Evolutionary conservation across 1,140 invertebrate genomes (phyloP), one percentile per base, ranked within the genome.

Genomic region (Calliphora vicina): DNA sequence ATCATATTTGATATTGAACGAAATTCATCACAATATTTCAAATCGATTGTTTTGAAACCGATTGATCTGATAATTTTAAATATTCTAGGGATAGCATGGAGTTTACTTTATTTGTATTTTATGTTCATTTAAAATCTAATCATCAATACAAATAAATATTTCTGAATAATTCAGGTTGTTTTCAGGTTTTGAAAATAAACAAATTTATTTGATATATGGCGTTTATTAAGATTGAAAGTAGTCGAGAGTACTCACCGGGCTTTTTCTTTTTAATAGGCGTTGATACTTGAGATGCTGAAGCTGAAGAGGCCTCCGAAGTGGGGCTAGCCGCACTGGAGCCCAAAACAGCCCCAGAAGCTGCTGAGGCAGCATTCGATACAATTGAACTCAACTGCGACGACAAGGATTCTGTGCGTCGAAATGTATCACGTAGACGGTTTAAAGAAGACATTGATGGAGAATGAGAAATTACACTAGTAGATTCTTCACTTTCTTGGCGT

Each of bases 361-460:
- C 87, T 5, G 87, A 86, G 9, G 88, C 88, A 0, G 88, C 88
- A 45, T 89, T 89, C 0, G 88, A 87, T 17, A 84, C 82, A 85
- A 89, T 82, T 87, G 88, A 13, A 87, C 88, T 25, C 84, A 89
- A 88, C 80, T 90, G 87, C 8, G 88, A 87, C 0, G 89, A 87
- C 13, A 89, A 84, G 80, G 45, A 50, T 82, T 90, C 89, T 5
- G 89, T 89, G 10, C 89, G 88, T 4, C 88, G 85, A 20, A 90
- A 87, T 13, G 89, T 90, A 82, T 89, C 86, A 27, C 89, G 89
- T 71, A 90, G 82, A 76, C 86, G 86, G 84, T 87, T 88, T 15
- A 90, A 84, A 12, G 89, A 89, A 12, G 88, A 87, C 8, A 84
- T 73, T 20, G 84, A 83, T 17, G 84, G 81, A 12, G 85, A 86